These are phyloP conservation scores for Salminus brasiliensis DNA, from an alignment of 2,113 vertebrate genomes.

Conservation along the genomic window DNA sequence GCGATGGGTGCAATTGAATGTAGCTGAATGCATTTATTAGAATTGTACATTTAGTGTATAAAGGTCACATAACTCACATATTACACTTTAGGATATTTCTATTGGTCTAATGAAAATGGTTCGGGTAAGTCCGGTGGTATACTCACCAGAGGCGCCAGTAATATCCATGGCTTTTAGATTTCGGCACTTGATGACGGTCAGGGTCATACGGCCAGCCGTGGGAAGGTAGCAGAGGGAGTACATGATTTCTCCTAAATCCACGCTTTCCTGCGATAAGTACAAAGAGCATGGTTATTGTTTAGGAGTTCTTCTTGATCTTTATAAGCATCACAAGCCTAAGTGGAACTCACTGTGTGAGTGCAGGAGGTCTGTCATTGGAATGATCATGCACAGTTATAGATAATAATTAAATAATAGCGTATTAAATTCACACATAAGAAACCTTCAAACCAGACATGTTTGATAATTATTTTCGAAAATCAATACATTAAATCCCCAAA, in stretches of 20 bases:
- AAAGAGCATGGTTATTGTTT: too few species aligned
- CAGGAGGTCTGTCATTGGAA: neutral
- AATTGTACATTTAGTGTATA: too few species aligned
- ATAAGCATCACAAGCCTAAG: neutral
- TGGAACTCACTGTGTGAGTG: neutral
- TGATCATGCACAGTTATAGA: neutral
- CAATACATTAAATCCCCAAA: neutral
- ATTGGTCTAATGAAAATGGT: too few species aligned
- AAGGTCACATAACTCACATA: too few species aligned
- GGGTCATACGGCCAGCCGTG: slow-evolving; percentile 95
- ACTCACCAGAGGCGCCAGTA: slow-evolving; percentile 94
- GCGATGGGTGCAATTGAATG: too few species aligned
- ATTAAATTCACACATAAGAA: neutral
- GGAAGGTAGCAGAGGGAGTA: slow-evolving; percentile 98
- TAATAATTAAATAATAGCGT: neutral
- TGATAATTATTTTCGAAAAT: neutral
- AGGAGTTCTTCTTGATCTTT: neutral
- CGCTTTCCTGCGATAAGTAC: slow-evolving; percentile 82
- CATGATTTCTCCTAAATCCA: slow-evolving; percentile 99
- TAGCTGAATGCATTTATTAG: too few species aligned
- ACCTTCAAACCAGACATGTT: neutral
- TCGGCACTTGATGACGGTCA: slow-evolving; percentile 97
- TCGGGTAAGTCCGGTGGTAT: too few species aligned
- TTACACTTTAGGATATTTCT: too few species aligned
- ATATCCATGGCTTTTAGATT: slow-evolving; percentile 99